Conservation (phyloP, 2,888 invertebrate genomes). For the Polietes domitor region DNA sequence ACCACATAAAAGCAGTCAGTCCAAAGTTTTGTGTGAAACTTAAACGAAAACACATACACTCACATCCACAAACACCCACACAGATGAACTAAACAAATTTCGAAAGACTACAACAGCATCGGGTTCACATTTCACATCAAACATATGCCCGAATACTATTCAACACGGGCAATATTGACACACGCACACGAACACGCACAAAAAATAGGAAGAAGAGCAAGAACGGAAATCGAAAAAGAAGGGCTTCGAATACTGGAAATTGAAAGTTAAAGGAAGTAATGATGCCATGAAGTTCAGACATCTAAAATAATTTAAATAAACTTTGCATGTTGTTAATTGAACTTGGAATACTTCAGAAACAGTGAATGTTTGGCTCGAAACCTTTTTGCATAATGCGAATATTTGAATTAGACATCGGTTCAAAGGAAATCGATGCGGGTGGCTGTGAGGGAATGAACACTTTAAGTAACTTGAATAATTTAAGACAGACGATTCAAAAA, state of each 20-base stretch:
- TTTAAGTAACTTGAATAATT: too few relatives aligned
- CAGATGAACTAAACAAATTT: background rate
- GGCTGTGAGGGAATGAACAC: too few relatives aligned
- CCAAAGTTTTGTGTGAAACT: slow-evolving; percentile 52
- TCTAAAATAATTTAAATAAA: background rate
- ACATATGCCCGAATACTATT: background rate
- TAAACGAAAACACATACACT: slow-evolving; percentile 11
- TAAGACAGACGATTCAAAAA: too few relatives aligned
- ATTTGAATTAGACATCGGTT: too few relatives aligned
- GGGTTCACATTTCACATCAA: background rate
- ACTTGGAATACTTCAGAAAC: background rate
- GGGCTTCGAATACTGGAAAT: background rate
- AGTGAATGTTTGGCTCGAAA: too few relatives aligned
- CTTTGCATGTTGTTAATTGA: background rate
- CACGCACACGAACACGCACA: background rate
- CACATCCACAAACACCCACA: background rate
- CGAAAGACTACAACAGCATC: background rate
- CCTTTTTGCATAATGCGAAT: too few relatives aligned
- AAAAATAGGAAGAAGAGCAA: background rate
- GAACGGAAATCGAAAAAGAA: slow-evolving; percentile 34
- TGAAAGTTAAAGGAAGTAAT: background rate
- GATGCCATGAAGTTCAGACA: background rate
- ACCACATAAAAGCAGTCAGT: slow-evolving; percentile 65
- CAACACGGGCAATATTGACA: slow-evolving; percentile 16
- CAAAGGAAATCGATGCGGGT: too few relatives aligned